These are phyloP conservation scores for Rousettus madagascariensis DNA, from an alignment of 2,797 vertebrate species.

Conservation along the genomic window DNA sequence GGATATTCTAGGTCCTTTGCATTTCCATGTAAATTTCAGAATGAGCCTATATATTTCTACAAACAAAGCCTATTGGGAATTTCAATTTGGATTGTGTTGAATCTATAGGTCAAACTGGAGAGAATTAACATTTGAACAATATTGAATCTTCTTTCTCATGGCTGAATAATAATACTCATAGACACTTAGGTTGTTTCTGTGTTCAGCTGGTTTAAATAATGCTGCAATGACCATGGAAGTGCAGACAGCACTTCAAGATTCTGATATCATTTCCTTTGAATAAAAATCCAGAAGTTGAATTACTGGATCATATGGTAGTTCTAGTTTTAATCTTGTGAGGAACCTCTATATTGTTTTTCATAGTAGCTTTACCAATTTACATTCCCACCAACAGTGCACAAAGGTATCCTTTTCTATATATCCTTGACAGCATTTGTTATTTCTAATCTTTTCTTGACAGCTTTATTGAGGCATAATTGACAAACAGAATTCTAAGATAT, in stretches of 20 bases:
- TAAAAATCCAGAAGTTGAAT: background rate
- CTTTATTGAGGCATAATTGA: background rate
- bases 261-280: background rate
- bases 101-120: background rate
- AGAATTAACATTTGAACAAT: background rate
- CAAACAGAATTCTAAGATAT: background rate
- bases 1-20: background rate
- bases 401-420: background rate
- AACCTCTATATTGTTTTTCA: background rate
- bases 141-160: background rate
- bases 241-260: background rate
- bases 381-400: background rate
- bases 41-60: background rate
- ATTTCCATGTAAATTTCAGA: constrained; percentile 2
- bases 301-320: background rate
- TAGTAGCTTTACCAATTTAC: background rate
- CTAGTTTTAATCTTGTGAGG: background rate
- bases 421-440: background rate
- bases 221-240: background rate
- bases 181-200: background rate
- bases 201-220: background rate
- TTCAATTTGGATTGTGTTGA: background rate
- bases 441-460: background rate
- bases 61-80: background rate
- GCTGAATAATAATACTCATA: background rate